Percentiles rank a stretch among this genome's conserved stretches.
Evolutionary conservation across 1,140 invertebrate species (phyloP).

Genomic region (Dreissena rostriformis): DNA sequence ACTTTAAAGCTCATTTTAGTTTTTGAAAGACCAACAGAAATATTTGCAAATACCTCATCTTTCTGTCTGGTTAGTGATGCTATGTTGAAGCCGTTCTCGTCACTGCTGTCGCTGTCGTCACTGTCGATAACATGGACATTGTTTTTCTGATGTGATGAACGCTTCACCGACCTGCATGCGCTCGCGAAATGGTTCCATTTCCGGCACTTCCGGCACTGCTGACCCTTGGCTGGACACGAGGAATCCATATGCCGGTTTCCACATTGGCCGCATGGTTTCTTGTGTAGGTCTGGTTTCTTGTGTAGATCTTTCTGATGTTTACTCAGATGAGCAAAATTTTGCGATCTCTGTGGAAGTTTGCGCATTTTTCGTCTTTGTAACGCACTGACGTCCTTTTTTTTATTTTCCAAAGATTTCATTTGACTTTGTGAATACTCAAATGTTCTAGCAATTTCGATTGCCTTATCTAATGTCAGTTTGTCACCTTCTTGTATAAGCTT

Average conservation of each 20-base stretch:
- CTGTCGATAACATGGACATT: background rate
- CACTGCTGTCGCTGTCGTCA: background rate
- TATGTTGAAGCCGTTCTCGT: background rate
- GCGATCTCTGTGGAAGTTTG: background rate
- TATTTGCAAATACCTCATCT: constrained; percentile 1
- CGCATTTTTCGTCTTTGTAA: background rate
- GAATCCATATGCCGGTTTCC: background rate
- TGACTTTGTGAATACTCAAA: constrained; percentile 9
- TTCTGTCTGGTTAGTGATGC: background rate
- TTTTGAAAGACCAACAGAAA: background rate
- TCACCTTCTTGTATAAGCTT: constrained; percentile 33
- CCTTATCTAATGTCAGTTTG: constrained; percentile 24
- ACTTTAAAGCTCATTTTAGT: background rate
- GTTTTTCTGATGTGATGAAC: background rate
- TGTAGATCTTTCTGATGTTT: background rate
- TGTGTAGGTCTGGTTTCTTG: background rate
- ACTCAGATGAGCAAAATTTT: background rate
- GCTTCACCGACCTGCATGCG: background rate
- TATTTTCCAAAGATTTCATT: constrained; percentile 4
- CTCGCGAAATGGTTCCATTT: constrained; percentile 1
- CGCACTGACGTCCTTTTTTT: background rate
- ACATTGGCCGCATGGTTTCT: background rate
- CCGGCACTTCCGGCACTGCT: background rate
- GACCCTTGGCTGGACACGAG: background rate
- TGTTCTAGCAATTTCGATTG: constrained; percentile 12